Evolutionary conservation across 2,888 invertebrate genomes (phyloP), one percentile per base, ranked within the genome.

Genomic region (Nephrocerus scutellatus): DNA sequence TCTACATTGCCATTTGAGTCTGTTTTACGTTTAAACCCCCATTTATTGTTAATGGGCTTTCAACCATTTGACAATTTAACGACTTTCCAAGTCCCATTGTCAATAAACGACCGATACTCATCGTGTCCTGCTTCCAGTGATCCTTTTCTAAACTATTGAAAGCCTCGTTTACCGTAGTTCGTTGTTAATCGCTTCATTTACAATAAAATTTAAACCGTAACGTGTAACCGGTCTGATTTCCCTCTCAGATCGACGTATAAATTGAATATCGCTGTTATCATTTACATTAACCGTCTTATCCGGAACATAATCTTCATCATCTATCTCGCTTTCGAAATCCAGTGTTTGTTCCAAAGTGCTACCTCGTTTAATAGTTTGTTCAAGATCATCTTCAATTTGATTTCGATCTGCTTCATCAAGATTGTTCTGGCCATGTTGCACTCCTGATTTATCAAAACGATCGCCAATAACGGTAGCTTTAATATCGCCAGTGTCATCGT

Each of bases 11-110:
- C 53, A 30, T 47, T 34, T 12, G 35, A 36, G 41, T 49, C 30
- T 10, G 33, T 44, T 42, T 54, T 52, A 0, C 28, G 41, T 36
- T 52, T 52, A 33, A 44, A 53, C 4, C 53, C 48, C 52, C 53
- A 58, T 46, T 52, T 55, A 22, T 45, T 45, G 13, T 48, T 48
- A 6, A 55, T 47, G 2, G 40, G n/a, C 24, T 43, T 44, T 37
- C 41, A 46, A 22, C 38, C 38, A 13, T 31, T 38, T 19, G 53
- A 49, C 32, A 48, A 21, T 29, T 44, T 7, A 7, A 12, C 12
- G 3, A 53, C 36, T 36, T 37, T 39, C 48, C 50, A 55, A 19
- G 49, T 50, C 22, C 46, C 23, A 33, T 51, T 51, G n/a, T 42
- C 30, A 10, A 49, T 16, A n/a, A 54, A 35, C 5, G 52, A 50